Evolutionary conservation across 2,113 vertebrate genomes (phyloP).

Genomic region (Lanius collurio): DNA sequence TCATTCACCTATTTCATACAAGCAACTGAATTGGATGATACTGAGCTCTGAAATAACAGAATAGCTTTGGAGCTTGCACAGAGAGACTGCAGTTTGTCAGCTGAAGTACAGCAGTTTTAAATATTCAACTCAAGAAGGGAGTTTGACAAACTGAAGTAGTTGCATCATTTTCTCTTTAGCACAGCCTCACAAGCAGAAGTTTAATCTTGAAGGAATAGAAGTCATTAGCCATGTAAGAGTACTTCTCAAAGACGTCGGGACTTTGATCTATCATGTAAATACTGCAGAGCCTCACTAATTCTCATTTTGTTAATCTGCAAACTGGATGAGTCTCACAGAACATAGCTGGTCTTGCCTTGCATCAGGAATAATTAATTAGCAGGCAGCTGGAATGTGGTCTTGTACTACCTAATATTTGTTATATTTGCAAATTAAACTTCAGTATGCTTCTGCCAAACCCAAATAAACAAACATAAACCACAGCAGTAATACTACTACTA

Average conservation of each 20-base stretch:
- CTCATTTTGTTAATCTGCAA: slow-evolving; percentile 60
- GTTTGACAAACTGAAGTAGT: slow-evolving; percentile 45
- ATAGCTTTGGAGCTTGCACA: background rate
- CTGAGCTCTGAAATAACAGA: background rate
- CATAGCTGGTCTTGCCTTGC: background rate
- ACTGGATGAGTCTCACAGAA: slow-evolving; percentile 20
- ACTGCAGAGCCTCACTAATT: slow-evolving; percentile 51
- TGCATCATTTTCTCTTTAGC: slow-evolving; percentile 31
- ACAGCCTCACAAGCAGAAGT: slow-evolving; percentile 37
- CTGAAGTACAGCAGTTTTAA: background rate
- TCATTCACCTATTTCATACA: background rate
- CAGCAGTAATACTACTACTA: background rate
- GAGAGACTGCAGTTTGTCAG: background rate
- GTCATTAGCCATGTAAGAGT: slow-evolving; percentile 47
- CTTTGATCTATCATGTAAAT: slow-evolving; percentile 64
- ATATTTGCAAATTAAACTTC: background rate
- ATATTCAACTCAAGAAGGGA: background rate
- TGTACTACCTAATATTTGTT: background rate
- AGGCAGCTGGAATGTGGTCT: background rate
- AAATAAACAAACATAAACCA: slow-evolving; percentile 3
- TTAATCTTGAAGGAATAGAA: slow-evolving; percentile 55
- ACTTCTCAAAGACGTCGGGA: slow-evolving; percentile 17
- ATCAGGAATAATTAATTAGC: slow-evolving; percentile 1
- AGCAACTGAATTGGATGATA: background rate
- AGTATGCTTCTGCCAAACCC: background rate